Evolutionary conservation across 2,888 invertebrate species (phyloP).

Genomic region (Sesia apiformis): DNA sequence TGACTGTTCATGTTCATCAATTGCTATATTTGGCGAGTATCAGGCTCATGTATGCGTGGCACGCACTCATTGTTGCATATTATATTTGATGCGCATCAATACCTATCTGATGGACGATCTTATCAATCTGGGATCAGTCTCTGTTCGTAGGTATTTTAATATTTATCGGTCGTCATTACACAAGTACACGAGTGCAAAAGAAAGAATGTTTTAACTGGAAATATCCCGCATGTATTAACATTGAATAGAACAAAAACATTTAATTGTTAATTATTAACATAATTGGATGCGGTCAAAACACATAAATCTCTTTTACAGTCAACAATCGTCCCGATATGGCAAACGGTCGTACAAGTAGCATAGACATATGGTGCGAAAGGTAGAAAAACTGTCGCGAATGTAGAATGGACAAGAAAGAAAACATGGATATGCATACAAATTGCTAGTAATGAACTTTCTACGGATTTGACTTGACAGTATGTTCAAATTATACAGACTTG

Average conservation of each 20-base stretch:
- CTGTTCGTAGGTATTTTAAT: neutral
- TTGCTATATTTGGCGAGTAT: too few species aligned
- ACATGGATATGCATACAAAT: conserved; percentile 1
- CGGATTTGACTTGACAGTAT: neutral
- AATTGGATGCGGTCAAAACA: neutral
- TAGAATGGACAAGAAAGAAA: neutral
- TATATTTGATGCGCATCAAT: neutral
- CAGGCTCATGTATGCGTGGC: neutral
- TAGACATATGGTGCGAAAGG: neutral
- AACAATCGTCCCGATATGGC: neutral
- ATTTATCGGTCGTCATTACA: neutral
- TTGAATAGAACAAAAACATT: neutral
- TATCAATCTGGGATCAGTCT: neutral
- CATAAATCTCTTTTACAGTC: neutral
- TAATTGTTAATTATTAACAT: too few species aligned
- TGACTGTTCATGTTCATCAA: too few species aligned
- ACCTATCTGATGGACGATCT: neutral
- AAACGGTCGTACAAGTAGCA: neutral
- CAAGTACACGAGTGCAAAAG: neutral
- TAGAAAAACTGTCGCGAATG: neutral
- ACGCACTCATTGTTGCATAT: neutral
- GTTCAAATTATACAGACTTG: neutral
- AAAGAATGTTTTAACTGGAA: neutral
- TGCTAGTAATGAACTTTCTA: neutral
- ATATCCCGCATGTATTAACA: neutral